These are phyloP conservation scores for Lacerta viridis DNA, from an alignment of 2,797 vertebrate species.

Conservation along the genomic window DNA sequence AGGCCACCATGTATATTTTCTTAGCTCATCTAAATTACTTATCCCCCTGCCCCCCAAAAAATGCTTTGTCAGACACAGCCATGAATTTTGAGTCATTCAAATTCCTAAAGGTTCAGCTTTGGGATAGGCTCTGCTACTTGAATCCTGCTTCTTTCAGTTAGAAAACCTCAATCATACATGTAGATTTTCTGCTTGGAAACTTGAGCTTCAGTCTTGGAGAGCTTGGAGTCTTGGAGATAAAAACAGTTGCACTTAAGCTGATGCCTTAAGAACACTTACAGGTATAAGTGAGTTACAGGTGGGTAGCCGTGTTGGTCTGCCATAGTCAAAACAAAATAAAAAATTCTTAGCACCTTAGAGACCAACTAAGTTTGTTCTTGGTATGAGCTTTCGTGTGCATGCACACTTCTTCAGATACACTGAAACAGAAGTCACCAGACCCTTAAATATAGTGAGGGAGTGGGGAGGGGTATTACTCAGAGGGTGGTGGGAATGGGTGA, in stretches of 20 bases:
- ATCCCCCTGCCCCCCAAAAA: too few relatives aligned
- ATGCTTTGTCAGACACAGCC: background rate
- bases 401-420: too few relatives aligned
- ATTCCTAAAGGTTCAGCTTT: background rate
- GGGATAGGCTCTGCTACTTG: rapidly evolving
- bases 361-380: too few relatives aligned
- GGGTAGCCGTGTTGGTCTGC: too few relatives aligned
- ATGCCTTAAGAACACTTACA: background rate
- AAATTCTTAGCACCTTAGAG: too few relatives aligned
- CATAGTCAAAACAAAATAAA: too few relatives aligned
- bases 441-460: too few relatives aligned
- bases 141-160: constrained; percentile 6
- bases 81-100: background rate
- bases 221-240: background rate
- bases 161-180: constrained; percentile 3
- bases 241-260: background rate
- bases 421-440: too few relatives aligned
- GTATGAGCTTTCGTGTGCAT: too few relatives aligned
- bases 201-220: constrained; percentile 13
- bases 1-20: constrained; percentile 38
- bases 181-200: background rate
- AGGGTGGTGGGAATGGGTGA: too few relatives aligned
- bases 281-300: too few relatives aligned
- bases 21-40: constrained; percentile 23
- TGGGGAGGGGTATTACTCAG: too few relatives aligned